These are phyloP conservation scores for Parelbella ahira DNA, from an alignment of 2,888 invertebrate genomes.

Conservation along the genomic window DNA sequence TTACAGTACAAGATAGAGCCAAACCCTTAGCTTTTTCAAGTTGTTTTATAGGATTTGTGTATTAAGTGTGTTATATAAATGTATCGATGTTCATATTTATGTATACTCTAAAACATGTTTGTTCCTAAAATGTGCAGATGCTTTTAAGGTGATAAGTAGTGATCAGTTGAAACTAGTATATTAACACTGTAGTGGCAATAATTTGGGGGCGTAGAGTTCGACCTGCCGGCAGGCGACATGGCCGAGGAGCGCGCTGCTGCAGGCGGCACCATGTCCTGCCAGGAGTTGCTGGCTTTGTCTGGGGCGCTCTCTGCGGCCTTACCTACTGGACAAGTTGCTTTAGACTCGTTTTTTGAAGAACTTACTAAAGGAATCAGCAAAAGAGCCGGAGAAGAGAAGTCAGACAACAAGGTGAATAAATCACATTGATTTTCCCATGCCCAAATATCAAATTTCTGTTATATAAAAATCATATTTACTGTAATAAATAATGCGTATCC, in stretches of 20 bases:
- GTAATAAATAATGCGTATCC: no score
- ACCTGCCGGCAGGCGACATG: conserved; percentile 72
- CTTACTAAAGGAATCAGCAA: conserved; percentile 86
- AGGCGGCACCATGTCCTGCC: conserved; percentile 88
- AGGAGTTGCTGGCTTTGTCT: conserved; percentile 93
- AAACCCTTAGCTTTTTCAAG: conserved; percentile 15
- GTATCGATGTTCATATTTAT: conserved; percentile 24
- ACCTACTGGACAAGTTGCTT: conserved; percentile 91
- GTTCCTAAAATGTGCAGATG: conserved; percentile 22
- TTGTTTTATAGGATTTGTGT: conserved; percentile 12
- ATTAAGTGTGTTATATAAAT: conserved; percentile 9
- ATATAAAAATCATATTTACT: no score
- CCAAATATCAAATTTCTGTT: no score
- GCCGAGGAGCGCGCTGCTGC: conserved; percentile 67
- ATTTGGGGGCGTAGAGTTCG: conserved; percentile 62
- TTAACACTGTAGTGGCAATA: conserved; percentile 44
- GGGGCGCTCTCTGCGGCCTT: conserved; percentile 95
- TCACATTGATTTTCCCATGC: no score
- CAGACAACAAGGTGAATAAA: conserved; percentile 67
- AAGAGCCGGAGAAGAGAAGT: conserved; percentile 67
- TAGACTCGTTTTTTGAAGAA: conserved; percentile 91
- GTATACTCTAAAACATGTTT: no score
- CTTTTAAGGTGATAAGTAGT: conserved; percentile 27
- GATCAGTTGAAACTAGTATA: conserved; percentile 29
- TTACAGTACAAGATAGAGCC: conserved; percentile 20